Evolutionary conservation across 2,113 vertebrate species (phyloP).

Genomic region (Entomyzon cyanotis): DNA sequence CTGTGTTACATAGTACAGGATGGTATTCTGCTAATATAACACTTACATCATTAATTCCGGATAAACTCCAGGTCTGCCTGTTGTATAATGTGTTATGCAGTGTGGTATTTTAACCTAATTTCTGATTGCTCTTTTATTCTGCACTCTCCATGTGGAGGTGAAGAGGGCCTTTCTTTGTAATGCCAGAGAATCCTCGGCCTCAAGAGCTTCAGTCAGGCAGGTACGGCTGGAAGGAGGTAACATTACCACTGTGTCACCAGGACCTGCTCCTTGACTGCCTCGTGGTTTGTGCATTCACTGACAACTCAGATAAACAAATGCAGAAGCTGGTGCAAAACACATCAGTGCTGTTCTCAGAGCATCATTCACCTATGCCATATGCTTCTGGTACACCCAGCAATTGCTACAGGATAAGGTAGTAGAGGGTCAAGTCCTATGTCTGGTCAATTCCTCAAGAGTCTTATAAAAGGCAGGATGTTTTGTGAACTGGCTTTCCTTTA

Average conservation of each 20-base stretch:
- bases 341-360: accelerated
- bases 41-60: conserved; percentile 57
- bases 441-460: not conserved
- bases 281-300: accelerated
- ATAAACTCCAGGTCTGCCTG: conserved; percentile 68
- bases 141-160: not conserved
- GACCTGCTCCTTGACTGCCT: not conserved
- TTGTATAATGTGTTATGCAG: conserved; percentile 62
- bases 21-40: conserved; percentile 53
- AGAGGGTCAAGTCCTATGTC: not conserved
- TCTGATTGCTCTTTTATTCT: conserved; percentile 63
- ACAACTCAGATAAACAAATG: not conserved
- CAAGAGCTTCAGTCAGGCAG: not conserved
- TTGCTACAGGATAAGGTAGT: conserved; percentile 30
- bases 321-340: not conserved
- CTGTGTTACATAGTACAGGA: conserved; percentile 43
- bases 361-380: not conserved
- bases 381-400: not conserved
- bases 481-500: not conserved
- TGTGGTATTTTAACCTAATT: conserved; percentile 71
- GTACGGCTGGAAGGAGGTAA: not conserved
- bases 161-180: not conserved
- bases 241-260: accelerated
- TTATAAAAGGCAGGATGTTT: not conserved
- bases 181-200: not conserved